These are phyloP conservation scores for Aurelia aurita complex sp. Pacific DNA, from an alignment of 30 jellyfish, hydroid and myxozoan genomes.

Conservation along the genomic window DNA sequence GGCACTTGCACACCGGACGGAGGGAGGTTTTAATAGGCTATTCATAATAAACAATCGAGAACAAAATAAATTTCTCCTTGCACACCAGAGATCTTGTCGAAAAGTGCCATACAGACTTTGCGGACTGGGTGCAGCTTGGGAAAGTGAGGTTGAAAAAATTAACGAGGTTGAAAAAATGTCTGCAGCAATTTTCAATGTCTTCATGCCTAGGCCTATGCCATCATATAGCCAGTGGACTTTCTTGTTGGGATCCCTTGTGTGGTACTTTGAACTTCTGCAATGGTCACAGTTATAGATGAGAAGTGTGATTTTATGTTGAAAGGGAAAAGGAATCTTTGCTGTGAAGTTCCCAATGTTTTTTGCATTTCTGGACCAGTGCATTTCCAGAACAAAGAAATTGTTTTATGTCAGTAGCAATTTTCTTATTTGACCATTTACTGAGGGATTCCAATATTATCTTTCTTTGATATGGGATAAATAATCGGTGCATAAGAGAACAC, in stretches of 20 bases:
- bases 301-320: not conserved
- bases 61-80: no score
- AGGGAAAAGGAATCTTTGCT: no score
- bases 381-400: slow-evolving; percentile 6
- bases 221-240: slow-evolving; percentile 41
- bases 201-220: slow-evolving; percentile 14
- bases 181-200: slow-evolving; percentile 9
- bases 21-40: not conserved
- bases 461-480: slow-evolving; percentile 6
- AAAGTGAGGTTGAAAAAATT: not conserved
- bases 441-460: slow-evolving; percentile 19
- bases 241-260: slow-evolving; percentile 28
- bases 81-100: no score
- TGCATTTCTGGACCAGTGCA: not conserved
- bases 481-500: no score
- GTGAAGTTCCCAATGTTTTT: no score
- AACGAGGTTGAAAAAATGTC: slow-evolving; percentile 31
- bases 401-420: slow-evolving; percentile 21
- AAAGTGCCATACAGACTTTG: no score
- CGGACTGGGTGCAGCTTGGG: not conserved
- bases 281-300: slow-evolving; percentile 1
- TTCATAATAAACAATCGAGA: no score
- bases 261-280: slow-evolving; percentile 24
- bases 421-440: not conserved
- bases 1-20: slow-evolving; percentile 4